Evolutionary conservation across 2,113 vertebrate species (phyloP).

Genomic region (Megaptera novaeangliae): DNA sequence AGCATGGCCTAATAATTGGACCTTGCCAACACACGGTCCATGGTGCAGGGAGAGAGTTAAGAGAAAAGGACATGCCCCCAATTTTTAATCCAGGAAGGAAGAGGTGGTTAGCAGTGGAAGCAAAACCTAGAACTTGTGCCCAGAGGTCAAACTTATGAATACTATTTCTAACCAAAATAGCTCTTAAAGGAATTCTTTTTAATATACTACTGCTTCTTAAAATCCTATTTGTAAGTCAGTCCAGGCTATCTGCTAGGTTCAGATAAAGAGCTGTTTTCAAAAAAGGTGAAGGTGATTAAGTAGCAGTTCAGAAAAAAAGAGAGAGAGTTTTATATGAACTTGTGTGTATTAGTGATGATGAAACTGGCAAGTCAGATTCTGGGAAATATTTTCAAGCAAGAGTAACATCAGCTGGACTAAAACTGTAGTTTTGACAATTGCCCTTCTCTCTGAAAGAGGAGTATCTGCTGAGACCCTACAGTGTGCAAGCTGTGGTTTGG

Average conservation of each 20-base stretch:
- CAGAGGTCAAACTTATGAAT: neutral
- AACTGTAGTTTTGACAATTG: neutral
- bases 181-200: neutral
- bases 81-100: neutral
- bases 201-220: neutral
- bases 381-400: neutral
- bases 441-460: neutral
- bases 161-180: neutral
- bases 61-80: neutral
- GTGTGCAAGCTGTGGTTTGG: neutral
- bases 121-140: neutral
- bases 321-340: neutral
- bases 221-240: neutral
- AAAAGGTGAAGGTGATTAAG: neutral
- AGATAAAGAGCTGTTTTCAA: neutral
- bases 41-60: neutral
- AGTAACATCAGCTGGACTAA: too few species aligned
- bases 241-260: neutral
- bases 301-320: neutral
- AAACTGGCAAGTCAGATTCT: neutral
- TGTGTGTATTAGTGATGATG: neutral
- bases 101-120: neutral
- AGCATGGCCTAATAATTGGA: neutral
- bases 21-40: neutral
- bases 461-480: neutral